Base-by-base conservation (phyloP, 2,888 invertebrate species). In the Argyresthia albistria region DNA sequence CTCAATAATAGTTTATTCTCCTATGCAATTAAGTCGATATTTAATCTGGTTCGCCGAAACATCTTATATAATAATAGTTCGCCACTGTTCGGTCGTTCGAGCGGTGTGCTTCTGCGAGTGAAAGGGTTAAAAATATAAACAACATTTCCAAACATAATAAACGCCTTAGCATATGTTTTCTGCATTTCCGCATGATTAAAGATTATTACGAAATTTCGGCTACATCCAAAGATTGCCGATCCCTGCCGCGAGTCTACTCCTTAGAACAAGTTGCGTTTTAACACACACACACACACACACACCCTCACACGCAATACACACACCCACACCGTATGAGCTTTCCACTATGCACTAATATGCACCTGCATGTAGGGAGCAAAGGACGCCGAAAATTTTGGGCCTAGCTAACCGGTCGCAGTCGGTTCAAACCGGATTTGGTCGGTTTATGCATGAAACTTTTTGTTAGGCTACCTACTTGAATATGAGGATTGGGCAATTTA, bases 201-300 rank as follows among this genome's bases (percentile, higher is more conserved):
- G n/a, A 3, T 39, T 4, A 3, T 39, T 39, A 39, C 3, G 39
- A 39, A 39, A 39, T 39, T 39, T n/a, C 39, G n/a, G n/a, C 39
- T 10, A 39, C 12, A 16, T 4, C 46, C 46, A 35, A 46, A 36
- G 37, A 70, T 73, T 74, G 56, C 25, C 48, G 45, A 65, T 68
- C 69, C 59, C 81, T 80, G 77, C 42, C 73, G 59, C 69, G 67
- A 67, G 61, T 68, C 78, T 80, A 80, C 81, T 76, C 78, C 81
- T 84, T 81, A 83, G 82, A 48, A 80, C 86, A 79, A 82, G 84
- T 83, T 76, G 76, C 78, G 78, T 80, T 82, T 80, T 65, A 70
- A 65, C 74, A 68, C 73, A 52, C 77, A 70, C 71, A 74, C 71
- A 59, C 14, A 53, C 58, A 25, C 16, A 43, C 39, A 36, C 62